A percentile compares a stretch with the other conserved stretches of the same genome.
These are phyloP conservation scores for Alentia gelatinosa DNA, from an alignment of 2,888 invertebrate genomes.

Conservation along the genomic window DNA sequence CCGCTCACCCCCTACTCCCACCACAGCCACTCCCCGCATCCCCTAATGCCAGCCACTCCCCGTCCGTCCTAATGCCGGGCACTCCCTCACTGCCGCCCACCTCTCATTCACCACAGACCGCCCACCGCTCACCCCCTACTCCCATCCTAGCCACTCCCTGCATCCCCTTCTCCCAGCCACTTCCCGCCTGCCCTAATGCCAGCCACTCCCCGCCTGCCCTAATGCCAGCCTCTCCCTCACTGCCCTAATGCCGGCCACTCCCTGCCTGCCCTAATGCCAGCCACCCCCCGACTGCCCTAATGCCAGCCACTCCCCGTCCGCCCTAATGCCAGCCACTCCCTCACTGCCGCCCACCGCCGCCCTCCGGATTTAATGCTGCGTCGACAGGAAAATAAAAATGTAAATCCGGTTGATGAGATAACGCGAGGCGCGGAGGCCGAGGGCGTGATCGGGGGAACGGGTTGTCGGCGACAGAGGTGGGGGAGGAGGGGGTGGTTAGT, in stretches of 20 bases:
- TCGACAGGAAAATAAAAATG: constrained; percentile 20
- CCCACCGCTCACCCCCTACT: no score
- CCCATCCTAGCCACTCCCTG: neutral
- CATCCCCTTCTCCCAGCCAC: neutral
- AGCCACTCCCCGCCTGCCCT: neutral
- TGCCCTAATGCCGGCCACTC: neutral
- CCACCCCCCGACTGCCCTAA: neutral
- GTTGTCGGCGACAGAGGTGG: neutral
- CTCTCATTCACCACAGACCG: neutral
- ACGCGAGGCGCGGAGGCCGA: neutral
- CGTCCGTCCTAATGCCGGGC: neutral
- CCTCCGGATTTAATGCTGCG: no score
- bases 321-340: no score
- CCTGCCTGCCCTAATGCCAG: neutral
- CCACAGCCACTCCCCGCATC: neutral
- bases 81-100: neutral
- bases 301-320: no score
- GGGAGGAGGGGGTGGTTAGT: neutral
- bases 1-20: neutral
- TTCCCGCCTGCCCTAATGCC: neutral
- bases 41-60: neutral
- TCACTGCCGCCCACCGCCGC: no score
- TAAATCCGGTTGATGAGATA: neutral
- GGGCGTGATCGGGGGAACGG: neutral
- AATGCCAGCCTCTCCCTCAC: neutral